Evolutionary conservation across 2,113 vertebrate genomes (phyloP).

Genomic region (Scolopax mira): DNA sequence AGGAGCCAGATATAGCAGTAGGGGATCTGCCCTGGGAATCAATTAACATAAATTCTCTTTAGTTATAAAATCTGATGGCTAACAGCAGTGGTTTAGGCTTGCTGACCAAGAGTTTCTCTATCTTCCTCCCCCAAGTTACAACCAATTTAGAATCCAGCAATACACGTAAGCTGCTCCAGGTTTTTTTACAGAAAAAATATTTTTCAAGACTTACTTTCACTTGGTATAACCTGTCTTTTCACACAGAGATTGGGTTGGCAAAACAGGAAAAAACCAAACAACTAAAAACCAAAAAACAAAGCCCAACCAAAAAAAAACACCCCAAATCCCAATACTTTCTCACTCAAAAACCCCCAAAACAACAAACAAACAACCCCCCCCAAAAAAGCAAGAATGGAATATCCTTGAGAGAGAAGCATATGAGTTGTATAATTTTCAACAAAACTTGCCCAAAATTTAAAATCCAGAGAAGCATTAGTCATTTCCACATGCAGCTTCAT

Average conservation of each 20-base stretch:
- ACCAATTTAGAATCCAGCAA: not conserved
- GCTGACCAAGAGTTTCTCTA: not conserved
- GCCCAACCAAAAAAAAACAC: not conserved
- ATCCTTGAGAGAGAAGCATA: not conserved
- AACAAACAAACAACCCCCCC: not conserved
- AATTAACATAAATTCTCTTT: not conserved
- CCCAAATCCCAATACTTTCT: not conserved
- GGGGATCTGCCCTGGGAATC: not conserved
- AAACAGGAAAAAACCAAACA: not conserved
- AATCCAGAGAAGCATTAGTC: not conserved
- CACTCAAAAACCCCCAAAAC: not conserved
- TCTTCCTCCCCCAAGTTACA: not conserved
- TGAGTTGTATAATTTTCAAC: not conserved
- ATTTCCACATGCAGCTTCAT: not conserved
- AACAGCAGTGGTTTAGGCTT: not conserved
- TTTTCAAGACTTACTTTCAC: not conserved
- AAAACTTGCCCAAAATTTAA: not conserved
- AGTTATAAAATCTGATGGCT: not conserved
- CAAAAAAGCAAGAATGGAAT: not conserved
- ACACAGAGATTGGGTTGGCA: not conserved
- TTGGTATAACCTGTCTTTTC: not conserved
- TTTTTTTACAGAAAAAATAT: not conserved
- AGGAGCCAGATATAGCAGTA: not conserved
- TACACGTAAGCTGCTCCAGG: not conserved
- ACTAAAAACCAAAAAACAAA: not conserved